A percentile compares a stretch with the other conserved stretches of the same genome.
phyloP scores from a whole-genome alignment of 1,140 invertebrate genomes.

The Drosophila orena region DNA sequence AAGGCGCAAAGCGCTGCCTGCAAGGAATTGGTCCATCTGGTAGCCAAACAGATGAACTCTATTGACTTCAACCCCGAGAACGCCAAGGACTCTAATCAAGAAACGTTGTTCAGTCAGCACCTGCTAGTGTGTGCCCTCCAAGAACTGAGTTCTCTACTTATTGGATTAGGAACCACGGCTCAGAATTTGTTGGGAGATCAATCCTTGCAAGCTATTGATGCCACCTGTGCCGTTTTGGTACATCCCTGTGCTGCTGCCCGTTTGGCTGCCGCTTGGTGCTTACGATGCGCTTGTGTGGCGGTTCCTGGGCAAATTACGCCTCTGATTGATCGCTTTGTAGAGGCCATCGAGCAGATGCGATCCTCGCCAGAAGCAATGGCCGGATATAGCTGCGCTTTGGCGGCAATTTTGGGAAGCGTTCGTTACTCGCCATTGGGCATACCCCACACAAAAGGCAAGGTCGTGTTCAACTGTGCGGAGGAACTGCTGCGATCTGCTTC shows the following conservation, averaged over 20 bases:
- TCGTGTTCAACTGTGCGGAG: conserved; percentile 98
- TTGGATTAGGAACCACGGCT: conserved; percentile 96
- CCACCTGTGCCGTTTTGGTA: conserved; percentile 89
- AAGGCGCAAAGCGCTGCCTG: conserved; percentile 98
- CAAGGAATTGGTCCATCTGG: conserved; percentile 96
- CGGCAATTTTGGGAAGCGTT: conserved; percentile 96
- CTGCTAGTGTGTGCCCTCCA: conserved; percentile 96
- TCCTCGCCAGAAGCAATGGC: conserved; percentile 97
- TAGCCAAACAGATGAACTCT: conserved; percentile 97
- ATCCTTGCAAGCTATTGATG: conserved; percentile 89
- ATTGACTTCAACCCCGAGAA: conserved; percentile 96
- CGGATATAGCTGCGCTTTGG: conserved; percentile 97
- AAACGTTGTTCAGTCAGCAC: conserved; percentile 97
- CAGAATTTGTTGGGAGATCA: conserved; percentile 94
- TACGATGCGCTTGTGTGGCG: conserved; percentile 95
- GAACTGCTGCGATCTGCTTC: conserved; percentile 98
- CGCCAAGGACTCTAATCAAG: conserved; percentile 94
- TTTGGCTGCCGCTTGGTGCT: conserved; percentile 96
- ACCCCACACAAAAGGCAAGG: conserved; percentile 97
- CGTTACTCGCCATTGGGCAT: conserved; percentile 96
- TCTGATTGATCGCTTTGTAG: conserved; percentile 94
- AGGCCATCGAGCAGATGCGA: conserved; percentile 94
- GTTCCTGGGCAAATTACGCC: conserved; percentile 97
- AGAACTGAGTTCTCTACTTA: conserved; percentile 94
- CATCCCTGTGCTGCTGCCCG: conserved; percentile 97